Evolutionary conservation across 2,888 invertebrate species (phyloP).

Genomic region (Eupithecia dodoneata): DNA sequence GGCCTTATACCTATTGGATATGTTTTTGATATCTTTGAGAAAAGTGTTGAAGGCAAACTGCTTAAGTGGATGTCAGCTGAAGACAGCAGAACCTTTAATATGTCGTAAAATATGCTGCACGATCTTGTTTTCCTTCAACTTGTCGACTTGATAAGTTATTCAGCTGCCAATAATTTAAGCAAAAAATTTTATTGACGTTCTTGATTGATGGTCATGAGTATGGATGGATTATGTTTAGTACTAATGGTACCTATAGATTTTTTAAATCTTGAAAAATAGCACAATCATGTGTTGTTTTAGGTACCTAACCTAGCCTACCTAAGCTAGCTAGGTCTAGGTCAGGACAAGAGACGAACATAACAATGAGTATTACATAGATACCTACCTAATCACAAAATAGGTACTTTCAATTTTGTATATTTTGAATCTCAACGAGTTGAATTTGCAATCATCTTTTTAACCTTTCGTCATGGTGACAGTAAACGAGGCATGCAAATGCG

Average conservation of each 20-base stretch:
- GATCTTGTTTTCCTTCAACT: constrained; percentile 30
- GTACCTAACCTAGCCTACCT: too few relatives aligned
- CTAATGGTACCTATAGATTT: too few relatives aligned
- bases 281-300: too few relatives aligned
- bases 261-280: background rate
- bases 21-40: too few relatives aligned
- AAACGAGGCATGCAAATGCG: constrained; percentile 25
- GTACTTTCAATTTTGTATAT: background rate
- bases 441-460: background rate
- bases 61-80: constrained; percentile 13
- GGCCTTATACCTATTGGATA: too few relatives aligned
- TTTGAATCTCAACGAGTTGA: background rate
- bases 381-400: background rate
- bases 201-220: background rate
- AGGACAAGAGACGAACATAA: background rate
- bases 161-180: background rate
- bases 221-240: background rate
- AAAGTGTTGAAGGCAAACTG: too few relatives aligned
- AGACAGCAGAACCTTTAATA: constrained; percentile 7
- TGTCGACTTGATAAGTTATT: constrained; percentile 6
- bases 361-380: background rate
- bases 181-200: background rate
- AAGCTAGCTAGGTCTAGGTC: background rate
- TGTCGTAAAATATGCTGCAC: constrained; percentile 19
- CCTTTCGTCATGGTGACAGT: constrained; percentile 15